Evolutionary conservation across 1,140 invertebrate genomes (phyloP).

Genomic region (Trichomalopsis sarcophagae): DNA sequence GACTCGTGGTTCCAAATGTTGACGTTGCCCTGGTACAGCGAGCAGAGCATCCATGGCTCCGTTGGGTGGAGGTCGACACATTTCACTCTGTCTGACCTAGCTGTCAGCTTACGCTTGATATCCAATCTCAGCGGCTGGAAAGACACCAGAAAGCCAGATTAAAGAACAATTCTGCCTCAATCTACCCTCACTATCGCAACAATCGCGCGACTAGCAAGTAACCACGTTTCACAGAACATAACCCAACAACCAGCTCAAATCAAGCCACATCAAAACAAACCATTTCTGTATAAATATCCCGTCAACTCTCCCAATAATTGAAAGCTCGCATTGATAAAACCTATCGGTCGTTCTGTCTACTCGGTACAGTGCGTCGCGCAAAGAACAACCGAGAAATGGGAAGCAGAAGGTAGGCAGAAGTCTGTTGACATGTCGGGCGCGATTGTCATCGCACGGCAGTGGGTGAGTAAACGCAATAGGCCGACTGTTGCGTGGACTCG

Average conservation of each 20-base stretch:
- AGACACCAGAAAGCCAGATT: conserved; percentile 18
- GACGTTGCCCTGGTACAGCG: conserved; percentile 98
- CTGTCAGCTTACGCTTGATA: conserved; percentile 97
- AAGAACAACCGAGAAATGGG: background rate
- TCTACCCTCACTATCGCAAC: background rate
- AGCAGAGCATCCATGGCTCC: conserved; percentile 98
- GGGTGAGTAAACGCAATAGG: background rate
- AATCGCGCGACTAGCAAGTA: background rate
- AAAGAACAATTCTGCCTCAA: background rate
- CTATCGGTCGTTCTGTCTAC: background rate
- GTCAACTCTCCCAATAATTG: background rate
- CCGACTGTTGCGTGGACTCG: conserved; percentile 6
- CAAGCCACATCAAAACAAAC: conserved; percentile 26
- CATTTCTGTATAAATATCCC: background rate
- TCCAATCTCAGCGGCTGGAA: conserved; percentile 94
- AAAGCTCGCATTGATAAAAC: background rate
- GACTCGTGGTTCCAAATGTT: conserved; percentile 99
- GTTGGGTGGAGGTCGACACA: conserved; percentile 97
- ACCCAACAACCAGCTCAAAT: background rate
- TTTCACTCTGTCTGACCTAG: conserved; percentile 98
- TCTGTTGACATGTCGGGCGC: conserved; percentile 33
- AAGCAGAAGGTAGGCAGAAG: conserved; percentile 26
- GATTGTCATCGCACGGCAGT: background rate
- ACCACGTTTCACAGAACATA: conserved; percentile 29
- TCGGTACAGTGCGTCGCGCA: background rate